These are phyloP conservation scores for Lagorchestes hirsutus DNA, from an alignment of 2,797 vertebrate species.

Conservation along the genomic window DNA sequence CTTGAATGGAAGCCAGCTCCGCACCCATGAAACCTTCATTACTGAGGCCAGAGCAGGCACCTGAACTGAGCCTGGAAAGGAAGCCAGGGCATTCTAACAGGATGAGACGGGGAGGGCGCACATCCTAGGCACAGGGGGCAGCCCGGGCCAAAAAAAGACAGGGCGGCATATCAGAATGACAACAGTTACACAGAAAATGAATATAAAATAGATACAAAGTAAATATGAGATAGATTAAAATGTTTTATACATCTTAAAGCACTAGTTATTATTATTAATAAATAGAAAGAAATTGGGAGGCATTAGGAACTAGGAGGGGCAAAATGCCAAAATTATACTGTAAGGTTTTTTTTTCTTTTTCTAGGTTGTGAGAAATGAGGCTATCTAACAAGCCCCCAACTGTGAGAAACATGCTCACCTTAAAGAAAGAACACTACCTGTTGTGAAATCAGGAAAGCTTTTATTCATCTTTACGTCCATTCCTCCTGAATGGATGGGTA, in stretches of 20 bases:
- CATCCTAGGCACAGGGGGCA: not conserved
- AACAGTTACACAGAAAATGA: not conserved
- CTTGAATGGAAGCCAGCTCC: not conserved
- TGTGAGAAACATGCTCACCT: no score
- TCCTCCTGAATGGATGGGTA: no score
- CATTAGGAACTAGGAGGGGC: not conserved
- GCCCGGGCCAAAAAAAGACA: not conserved
- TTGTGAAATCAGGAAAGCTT: no score
- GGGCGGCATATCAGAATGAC: not conserved
- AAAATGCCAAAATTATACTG: not conserved
- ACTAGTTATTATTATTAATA: not conserved
- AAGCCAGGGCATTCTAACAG: not conserved
- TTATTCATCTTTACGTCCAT: no score
- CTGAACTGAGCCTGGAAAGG: not conserved
- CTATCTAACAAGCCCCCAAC: no score
- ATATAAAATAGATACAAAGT: not conserved
- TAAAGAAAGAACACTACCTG: no score
- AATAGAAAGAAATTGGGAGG: not conserved
- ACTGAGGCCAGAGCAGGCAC: not conserved
- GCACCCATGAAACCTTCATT: not conserved
- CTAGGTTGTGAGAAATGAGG: not conserved
- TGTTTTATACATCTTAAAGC: not conserved
- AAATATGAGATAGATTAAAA: not conserved
- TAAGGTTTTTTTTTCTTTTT: not conserved
- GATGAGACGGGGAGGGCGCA: not conserved